Evolutionary conservation across 1,140 invertebrate species (phyloP), one percentile per base, ranked within the genome.

Genomic region (Acromyrmex heyeri): DNA sequence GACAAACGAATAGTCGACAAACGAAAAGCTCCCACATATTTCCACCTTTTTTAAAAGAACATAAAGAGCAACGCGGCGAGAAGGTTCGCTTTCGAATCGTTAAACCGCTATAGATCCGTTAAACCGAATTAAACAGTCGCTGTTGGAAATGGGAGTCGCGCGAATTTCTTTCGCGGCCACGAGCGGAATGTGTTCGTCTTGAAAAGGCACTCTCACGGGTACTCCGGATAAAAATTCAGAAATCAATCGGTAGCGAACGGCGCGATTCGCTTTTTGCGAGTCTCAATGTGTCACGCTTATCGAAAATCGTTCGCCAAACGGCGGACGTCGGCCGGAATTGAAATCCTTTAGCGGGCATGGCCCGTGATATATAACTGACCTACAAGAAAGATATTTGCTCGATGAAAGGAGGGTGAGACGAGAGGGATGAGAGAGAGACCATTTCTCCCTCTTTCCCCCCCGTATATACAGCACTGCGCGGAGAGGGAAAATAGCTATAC

Each of bases 231-330:
- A 72, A 72, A 69, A 89, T 82, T 77, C 62, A 78, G 67, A 55
- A 86, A 75, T 81, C 85, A 87, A 65, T 61, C 70, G 44, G 27
- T 53, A 21, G n/a, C 27, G 73, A 18, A 53, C n/a, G 14, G 55
- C 38, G 64, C 65, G 53, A 38, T 64, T 27, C 57, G 65, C 82
- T 64, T 38, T 53, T 88, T 75, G 64, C 53, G 59, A 73, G 76
- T 86, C 48, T 59, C 79, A 73, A 83, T 55, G 72, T 75, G 53
- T 53, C 67, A 64, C 72, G 72, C 82, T 64, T 38, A 62, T 88
- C 78, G 64, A 72, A 85, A 79, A 88, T 88, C 82, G 87, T 64
- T 86, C 62, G 34, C 57, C 76, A 78, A 86, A 65, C 59, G 53
- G 57, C 57, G 24, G 65, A 81, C 70, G 83, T 86, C 78, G 75